Evolutionary conservation across 2,797 vertebrate genomes (phyloP).

Genomic region (Lacerta bilineata): DNA sequence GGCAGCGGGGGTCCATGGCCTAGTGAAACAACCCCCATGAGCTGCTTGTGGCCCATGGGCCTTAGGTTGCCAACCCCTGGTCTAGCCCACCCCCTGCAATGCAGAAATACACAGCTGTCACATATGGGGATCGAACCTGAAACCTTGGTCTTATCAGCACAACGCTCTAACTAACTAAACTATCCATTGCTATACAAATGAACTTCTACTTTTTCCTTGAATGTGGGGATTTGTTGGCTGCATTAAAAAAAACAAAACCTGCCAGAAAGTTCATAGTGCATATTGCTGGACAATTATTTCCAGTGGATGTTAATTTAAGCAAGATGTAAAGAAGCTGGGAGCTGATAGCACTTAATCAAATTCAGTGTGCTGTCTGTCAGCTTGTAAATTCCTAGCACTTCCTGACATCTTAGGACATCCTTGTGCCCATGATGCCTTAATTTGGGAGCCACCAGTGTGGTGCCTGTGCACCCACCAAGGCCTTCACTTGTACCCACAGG

Average conservation of each 20-base stretch:
- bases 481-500: too few species aligned
- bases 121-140: too few species aligned
- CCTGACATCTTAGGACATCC: neutral
- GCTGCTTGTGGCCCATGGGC: too few species aligned
- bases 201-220: neutral
- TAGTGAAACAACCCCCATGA: too few species aligned
- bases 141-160: too few species aligned
- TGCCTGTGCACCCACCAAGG: too few species aligned
- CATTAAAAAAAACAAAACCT: too few species aligned
- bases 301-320: neutral
- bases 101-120: too few species aligned
- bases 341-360: neutral
- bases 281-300: neutral
- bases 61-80: too few species aligned
- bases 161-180: too few species aligned
- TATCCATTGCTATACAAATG: neutral
- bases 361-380: neutral
- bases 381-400: neutral
- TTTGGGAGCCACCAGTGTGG: neutral
- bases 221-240: neutral
- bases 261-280: neutral
- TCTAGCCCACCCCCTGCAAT: too few species aligned
- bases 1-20: too few species aligned
- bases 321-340: neutral
- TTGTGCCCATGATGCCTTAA: neutral